A percentile compares a stretch with the other conserved stretches of the same genome.
phyloP scores from a whole-genome alignment of 2,113 vertebrate genomes.

The Fulica atra region DNA sequence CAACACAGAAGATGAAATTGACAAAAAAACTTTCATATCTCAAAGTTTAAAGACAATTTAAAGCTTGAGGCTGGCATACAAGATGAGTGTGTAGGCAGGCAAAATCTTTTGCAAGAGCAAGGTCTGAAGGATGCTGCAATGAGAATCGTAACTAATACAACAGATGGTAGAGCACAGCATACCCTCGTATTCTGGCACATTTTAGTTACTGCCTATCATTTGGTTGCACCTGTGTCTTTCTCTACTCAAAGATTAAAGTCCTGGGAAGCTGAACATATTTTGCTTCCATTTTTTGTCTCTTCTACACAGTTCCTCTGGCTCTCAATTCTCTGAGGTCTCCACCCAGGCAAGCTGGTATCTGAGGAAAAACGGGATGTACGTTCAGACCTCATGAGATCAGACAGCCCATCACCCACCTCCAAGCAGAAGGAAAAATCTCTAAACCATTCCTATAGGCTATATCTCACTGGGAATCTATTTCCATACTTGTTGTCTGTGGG shows the following conservation, averaged over 20 bases:
- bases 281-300: conserved; percentile 51
- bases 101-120: conserved; percentile 18
- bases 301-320: conserved; percentile 16
- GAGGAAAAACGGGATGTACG: neutral
- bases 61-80: conserved; percentile 19
- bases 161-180: conserved; percentile 30
- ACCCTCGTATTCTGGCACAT: conserved; percentile 14
- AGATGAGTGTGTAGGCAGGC: conserved; percentile 9
- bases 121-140: conserved; percentile 11
- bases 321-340: neutral
- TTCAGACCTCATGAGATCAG: neutral
- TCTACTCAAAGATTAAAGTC: conserved; percentile 51
- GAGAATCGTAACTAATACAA: neutral
- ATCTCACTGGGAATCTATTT: neutral
- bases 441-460: neutral
- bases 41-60: conserved; percentile 27
- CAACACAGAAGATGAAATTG: neutral
- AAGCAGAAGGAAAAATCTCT: neutral
- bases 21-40: neutral
- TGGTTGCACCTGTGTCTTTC: conserved; percentile 47
- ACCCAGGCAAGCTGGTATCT: conserved; percentile 30
- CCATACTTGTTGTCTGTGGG: neutral
- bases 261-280: conserved; percentile 66
- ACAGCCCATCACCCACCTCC: neutral
- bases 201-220: conserved; percentile 31